Base-by-base conservation (phyloP, 2,797 vertebrate species). In the Molossus molossus region DNA sequence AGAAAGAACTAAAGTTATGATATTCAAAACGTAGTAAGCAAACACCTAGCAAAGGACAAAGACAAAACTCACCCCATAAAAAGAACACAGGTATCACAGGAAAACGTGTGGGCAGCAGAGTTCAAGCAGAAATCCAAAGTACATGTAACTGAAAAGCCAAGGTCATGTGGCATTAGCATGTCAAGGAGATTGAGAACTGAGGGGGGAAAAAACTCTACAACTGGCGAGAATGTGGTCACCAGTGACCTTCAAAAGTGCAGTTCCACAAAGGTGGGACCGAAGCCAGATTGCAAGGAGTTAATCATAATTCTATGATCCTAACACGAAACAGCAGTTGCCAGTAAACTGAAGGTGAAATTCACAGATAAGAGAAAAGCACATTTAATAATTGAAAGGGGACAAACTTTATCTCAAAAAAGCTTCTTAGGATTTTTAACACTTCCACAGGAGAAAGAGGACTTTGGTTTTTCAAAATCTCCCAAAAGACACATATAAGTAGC, bases 381-480 rank as follows among this genome's bases (percentile, higher is more conserved):
- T 92, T 97, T 95, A 96, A 95, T 96, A 96, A 95, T 0, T 96
- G 95, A 96, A 95, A 83, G 25, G 87, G 93, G 65, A 97, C 79
- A 96, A 96, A 96, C 76, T 96, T 97, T 91, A 97, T 95, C 95
- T 97, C 86, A 91, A 96, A 86, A 94, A 97, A 97, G 95, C 90
- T 94, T 97, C 96, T 94, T 96, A 94, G 91, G 87, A 97, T 96
- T 97, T 96, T 97, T 96, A 96, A 96, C 75, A 92, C 85, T 97
- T 97, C 37, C 92, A 95, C 80, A 75, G 79, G 75, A 97, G 64
- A 97, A 84, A 73, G 6, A 89, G 50, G 67, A 96, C 83, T 96
- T 37, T 73, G 40, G 73, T 85, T 95, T 95, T 96, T 79, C 77
- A 94, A 79, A 95, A 96, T 90, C 93, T 94, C 92, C 92, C 73